Base-by-base conservation (phyloP, 2,797 vertebrate species). In the Cossypha niveicapilla region DNA sequence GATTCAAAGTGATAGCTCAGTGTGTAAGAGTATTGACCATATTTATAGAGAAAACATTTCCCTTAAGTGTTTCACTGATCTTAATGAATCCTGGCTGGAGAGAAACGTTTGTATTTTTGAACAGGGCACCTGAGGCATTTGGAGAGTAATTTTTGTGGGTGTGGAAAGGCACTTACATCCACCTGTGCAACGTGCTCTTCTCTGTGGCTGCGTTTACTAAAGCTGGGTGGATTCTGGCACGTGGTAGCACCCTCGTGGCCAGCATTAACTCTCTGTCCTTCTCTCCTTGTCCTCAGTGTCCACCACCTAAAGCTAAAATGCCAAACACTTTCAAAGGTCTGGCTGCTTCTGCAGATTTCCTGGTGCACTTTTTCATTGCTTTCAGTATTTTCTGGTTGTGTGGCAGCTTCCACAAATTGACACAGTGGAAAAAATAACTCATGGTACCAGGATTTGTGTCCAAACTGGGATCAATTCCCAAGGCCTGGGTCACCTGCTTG, bases 61-160 rank as follows among this genome's bases (percentile, higher is more conserved):
- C 10, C 30, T n/a, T 42, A 65, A 61, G 27, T 37, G 45, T 30
- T 61, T 77, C 35, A 35, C 22, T 42, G 34, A 42, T 39, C 25
- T 30, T 72, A 68, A 84, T 24, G 79, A 88, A 71, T 68, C 37
- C 50, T 91, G 72, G 5, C 27, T 83, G 57, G 61, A 61, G 16
- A 83, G 50, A 71, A 95, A 45, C 6, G 9, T 67, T 80, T 88
- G 19, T 47, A 32, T 51, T 86, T 86, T 58, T 65, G 54, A 62
- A 25, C 21, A 72, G 18, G 32, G 16, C 42, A 86, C 35, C 79
- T 53, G 68, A 68, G 86, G 24, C 53, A 45, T 17, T 35, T 12
- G 18, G n/a, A 47, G 24, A 32, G 19, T 24, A 35, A 34, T 39
- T 71, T 62, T 41, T 3, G 0, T 53, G 50, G 42, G n/a, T 27